Evolutionary conservation across 2,113 vertebrate species (phyloP).

Genomic region (Pterocles orientalis): DNA sequence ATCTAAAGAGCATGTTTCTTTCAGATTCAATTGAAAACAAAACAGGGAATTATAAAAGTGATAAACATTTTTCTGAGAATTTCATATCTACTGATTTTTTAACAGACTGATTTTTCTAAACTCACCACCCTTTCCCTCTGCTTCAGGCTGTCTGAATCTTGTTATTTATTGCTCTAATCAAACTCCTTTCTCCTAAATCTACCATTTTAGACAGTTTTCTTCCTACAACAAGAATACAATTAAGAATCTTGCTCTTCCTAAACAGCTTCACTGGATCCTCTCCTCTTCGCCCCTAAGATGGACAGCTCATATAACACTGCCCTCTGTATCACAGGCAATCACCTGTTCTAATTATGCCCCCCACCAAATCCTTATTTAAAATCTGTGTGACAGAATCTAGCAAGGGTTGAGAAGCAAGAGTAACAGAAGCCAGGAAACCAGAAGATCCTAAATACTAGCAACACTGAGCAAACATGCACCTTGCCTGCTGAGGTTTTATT

Average conservation of each 20-base stretch:
- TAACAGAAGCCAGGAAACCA: background rate
- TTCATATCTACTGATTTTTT: background rate
- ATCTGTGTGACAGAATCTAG: accelerated
- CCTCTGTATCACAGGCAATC: background rate
- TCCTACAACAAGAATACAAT: background rate
- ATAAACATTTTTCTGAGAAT: background rate
- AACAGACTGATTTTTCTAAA: background rate
- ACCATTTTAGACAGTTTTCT: background rate
- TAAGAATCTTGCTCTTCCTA: background rate
- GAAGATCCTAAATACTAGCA: background rate
- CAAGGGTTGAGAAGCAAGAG: background rate
- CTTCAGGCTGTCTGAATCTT: background rate
- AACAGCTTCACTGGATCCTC: background rate
- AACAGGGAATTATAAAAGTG: background rate
- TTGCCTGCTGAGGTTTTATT: background rate
- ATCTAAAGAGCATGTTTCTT: background rate
- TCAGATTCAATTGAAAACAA: background rate
- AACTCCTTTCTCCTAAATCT: background rate
- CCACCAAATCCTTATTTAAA: background rate
- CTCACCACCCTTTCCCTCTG: background rate
- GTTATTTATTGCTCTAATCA: background rate
- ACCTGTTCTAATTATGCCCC: background rate
- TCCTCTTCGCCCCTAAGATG: background rate
- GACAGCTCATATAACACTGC: background rate
- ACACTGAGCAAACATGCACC: accelerated